A percentile compares a stretch with the other conserved stretches of the same genome.
phyloP scores from a whole-genome alignment of 2,113 vertebrate genomes.

The Solea senegalensis region DNA sequence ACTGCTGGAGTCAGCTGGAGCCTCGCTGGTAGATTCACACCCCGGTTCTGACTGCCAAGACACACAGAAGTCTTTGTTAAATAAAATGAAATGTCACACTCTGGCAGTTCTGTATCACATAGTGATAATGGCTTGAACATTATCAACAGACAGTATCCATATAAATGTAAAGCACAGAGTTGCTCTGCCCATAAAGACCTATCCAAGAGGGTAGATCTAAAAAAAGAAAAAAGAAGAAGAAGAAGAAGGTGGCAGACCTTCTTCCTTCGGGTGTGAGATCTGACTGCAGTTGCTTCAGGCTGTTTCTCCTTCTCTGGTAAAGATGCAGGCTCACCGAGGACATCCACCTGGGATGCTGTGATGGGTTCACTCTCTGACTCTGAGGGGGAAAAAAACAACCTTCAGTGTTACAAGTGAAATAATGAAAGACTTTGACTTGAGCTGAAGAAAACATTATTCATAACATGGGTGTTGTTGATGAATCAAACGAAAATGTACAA shows the following conservation, averaged over 20 bases:
- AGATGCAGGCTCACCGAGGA: not conserved
- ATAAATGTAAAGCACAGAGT: not conserved
- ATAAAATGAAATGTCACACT: constrained; percentile 10
- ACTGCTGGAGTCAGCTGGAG: constrained; percentile 24
- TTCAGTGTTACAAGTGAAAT: not conserved
- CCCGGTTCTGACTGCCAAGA: no score
- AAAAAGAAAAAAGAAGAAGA: not conserved
- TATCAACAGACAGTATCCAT: not conserved
- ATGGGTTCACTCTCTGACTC: constrained; percentile 15
- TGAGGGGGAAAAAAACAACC: constrained; percentile 1
- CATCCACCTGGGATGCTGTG: not conserved
- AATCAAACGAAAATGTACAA: not conserved
- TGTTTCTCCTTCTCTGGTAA: constrained; percentile 32
- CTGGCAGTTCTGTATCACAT: not conserved
- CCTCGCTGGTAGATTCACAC: not conserved
- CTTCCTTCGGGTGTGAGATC: constrained; percentile 46
- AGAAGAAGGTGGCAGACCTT: constrained; percentile 60
- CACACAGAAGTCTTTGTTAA: no score
- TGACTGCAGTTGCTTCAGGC: not conserved
- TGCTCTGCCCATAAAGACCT: not conserved
- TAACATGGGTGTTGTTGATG: not conserved
- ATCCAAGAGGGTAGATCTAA: not conserved
- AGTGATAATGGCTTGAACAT: not conserved
- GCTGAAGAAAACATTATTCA: no score
- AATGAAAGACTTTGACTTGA: not conserved